Evolutionary conservation across 2,888 invertebrate genomes (phyloP).

Genomic region (Stenchaetothrips biformis): DNA sequence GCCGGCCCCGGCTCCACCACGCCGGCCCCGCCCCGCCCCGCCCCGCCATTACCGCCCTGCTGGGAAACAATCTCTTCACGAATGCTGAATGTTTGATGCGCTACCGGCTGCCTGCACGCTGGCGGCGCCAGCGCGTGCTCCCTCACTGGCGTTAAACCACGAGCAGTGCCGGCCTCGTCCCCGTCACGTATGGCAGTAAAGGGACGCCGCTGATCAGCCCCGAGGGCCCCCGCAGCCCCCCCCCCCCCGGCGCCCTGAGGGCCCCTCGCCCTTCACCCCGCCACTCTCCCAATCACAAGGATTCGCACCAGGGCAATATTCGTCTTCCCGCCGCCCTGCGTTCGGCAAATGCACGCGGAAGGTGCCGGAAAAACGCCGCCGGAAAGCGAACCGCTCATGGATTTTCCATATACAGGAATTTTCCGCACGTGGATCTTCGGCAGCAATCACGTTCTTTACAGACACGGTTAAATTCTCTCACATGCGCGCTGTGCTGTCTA

Average conservation of each 20-base stretch:
- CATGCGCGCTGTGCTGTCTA: too few species aligned
- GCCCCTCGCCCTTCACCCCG: neutral
- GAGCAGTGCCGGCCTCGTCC: neutral
- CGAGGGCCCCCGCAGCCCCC: neutral
- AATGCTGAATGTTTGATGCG: constrained; percentile 16
- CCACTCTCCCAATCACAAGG: neutral
- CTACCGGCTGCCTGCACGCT: neutral
- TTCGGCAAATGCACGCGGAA: too few species aligned
- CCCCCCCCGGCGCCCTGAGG: neutral
- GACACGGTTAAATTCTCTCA: too few species aligned
- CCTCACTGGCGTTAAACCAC: too few species aligned
- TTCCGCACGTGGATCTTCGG: too few species aligned
- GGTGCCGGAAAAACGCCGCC: too few species aligned
- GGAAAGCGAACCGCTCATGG: too few species aligned
- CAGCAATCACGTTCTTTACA: too few species aligned
- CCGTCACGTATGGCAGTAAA: constrained; percentile 13
- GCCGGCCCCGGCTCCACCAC: neutral
- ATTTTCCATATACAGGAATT: too few species aligned
- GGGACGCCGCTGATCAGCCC: constrained; percentile 16
- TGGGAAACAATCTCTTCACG: constrained; percentile 22
- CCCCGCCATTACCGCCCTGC: neutral
- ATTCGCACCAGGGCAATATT: too few species aligned
- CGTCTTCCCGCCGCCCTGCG: too few species aligned
- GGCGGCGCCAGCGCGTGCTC: neutral
- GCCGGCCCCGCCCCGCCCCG: neutral